Evolutionary conservation across 2,888 invertebrate species (phyloP), one percentile per base, ranked within the genome.

Genomic region (Corbicula japonica): DNA sequence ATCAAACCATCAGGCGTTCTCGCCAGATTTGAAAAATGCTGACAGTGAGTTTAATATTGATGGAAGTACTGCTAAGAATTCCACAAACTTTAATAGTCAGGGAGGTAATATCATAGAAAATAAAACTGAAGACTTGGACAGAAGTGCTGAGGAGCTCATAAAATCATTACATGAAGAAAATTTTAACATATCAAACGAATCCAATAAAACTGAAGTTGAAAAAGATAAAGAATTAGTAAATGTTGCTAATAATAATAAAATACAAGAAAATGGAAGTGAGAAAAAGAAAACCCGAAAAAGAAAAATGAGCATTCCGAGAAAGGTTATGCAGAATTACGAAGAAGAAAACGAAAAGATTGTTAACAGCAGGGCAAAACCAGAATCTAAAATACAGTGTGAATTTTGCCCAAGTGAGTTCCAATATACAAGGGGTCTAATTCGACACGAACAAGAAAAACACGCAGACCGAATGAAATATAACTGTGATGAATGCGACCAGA

Each of bases 381-480:
- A 69, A 26, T 41, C 38, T 32, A 80, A 72, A 28, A 76, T 76
- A 46, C 34, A 23, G 6, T 80, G 80, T 76, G 80, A 76, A 26
- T 70, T 73, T 46, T 80, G 80, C 61, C 60, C 73, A 21, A 58
- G 60, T 70, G 58, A 41, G 52, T 80, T 80, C 44, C 63, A 76
- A 28, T 69, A 69, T 30, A 69, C 72, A 3, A 60, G 70, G 18
- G 73, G 80, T 21, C 38, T 80, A n/a, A 62, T 76, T 5, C 32
- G 73, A 35, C 80, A 80, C 34, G 80, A 80, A 34, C 68, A 61
- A 32, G 69, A 73, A 28, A 76, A 80, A 18, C 80, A 80, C 54
- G 35, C 69, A 21, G 80, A 80, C 26, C 35, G 73, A 54, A 68
- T 80, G 76, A 76, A 69, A 44, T 69, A 35, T 44, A 61, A 80